Base-by-base conservation (phyloP, 1,140 invertebrate species). In the Drosophila cardini region DNA sequence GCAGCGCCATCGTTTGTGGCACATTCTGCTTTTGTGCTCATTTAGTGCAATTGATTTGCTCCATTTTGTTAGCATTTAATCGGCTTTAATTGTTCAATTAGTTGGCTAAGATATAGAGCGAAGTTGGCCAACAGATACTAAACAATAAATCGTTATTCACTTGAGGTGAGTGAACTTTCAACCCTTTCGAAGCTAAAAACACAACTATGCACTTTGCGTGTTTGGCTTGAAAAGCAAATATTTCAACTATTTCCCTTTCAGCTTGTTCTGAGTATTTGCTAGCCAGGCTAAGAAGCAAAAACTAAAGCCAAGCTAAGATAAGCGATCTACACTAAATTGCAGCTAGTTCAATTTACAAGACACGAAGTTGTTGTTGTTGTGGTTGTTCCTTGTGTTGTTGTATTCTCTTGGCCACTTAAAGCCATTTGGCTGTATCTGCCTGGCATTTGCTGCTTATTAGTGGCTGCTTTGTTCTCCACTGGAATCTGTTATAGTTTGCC, bases 31-130 rank as follows among this genome's bases (percentile, higher is more conserved):
- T 36, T 26, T 86, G 83, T 69, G 67, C 72, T 50, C 48, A 64
- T 81, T 82, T 45, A 48, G 40, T 4, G n/a, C 38, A 40, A 15
- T 67, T 53, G 46, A 57, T 69, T 72, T 81, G 65, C 40, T 58
- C 78, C 55, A 78, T 73, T 79, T 79, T 61, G 15, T 26, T 18
- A 53, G 46, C 67, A 72, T 62, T 72, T 76, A 76, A 78, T 50
- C 56, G 61, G 55, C 45, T 65, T 74, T 80, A 87, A 89, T 87
- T 83, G 73, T 83, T 83, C 76, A 87, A 89, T 89, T 77, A 83
- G 70, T 72, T 72, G 64, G 21, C 34, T 46, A 26, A 15, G 52
- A 64, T 71, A 75, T 75, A 32, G 61, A 72, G 40, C 72, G 18
- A 48, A 76, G 13, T 53, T 16, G 13, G 15, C 42, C 48, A 40